phyloP scores from a whole-genome alignment of 2,113 vertebrate genomes.

The Stigmatopora nigra region DNA sequence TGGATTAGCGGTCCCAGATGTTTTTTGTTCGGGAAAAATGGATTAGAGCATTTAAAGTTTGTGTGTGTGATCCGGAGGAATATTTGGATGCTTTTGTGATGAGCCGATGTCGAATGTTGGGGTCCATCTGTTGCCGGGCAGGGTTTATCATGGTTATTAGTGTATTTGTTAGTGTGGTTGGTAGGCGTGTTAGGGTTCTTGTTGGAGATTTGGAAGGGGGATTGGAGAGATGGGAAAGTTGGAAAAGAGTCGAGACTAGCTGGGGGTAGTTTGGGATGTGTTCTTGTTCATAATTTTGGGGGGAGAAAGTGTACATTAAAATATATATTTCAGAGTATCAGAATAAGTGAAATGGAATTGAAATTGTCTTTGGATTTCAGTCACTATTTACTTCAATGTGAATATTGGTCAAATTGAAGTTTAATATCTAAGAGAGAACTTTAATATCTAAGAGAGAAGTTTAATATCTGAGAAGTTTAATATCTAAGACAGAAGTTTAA shows the following conservation, averaged over 20 bases:
- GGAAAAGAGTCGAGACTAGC: slow-evolving; percentile 14
- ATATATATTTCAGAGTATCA: no score
- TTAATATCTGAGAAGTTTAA: no score
- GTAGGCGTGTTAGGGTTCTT: slow-evolving; percentile 28
- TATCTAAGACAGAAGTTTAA: no score
- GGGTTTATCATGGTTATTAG: slow-evolving; percentile 75
- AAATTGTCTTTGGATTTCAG: no score
- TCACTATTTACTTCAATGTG: no score
- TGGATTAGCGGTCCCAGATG: slow-evolving; percentile 97
- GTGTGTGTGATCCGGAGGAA: slow-evolving; percentile 80
- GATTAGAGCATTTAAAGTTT: slow-evolving; percentile 94
- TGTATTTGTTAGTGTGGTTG: slow-evolving; percentile 42
- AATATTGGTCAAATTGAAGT: no score
- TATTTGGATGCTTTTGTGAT: slow-evolving; percentile 73
- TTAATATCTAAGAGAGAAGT: no score
- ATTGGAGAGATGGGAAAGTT: slow-evolving; percentile 22
- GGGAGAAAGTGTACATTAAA: no score
- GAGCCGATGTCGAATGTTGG: slow-evolving; percentile 55
- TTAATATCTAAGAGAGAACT: no score
- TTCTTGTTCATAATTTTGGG: background rate
- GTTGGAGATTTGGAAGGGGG: slow-evolving; percentile 35
- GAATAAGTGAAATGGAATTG: no score
- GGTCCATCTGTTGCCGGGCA: slow-evolving; percentile 84
- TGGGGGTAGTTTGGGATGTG: slow-evolving; percentile 12
- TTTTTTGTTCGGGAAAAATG: slow-evolving; percentile 98